Evolutionary conservation across 2,113 vertebrate genomes (phyloP), one percentile per base, ranked within the genome.

Genomic region (Ammodytes dubius): DNA sequence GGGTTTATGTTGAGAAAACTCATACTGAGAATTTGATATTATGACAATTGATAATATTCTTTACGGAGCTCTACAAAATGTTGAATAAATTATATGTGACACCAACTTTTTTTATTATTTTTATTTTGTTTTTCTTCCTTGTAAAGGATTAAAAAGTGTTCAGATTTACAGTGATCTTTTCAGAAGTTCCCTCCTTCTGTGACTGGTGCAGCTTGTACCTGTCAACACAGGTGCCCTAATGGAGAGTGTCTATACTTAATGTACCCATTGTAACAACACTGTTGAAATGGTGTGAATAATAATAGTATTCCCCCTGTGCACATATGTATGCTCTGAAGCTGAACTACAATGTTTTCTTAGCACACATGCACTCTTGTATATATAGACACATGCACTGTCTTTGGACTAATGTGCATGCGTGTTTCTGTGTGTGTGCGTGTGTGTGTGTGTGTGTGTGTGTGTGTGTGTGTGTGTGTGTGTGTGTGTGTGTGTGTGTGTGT

Each of bases 381-480:
- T 35, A 12, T 6, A 58, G 57, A 7, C 45, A 50, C 15, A 45
- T 2, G 27, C 14, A 27, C n/a, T 17, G 37, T 37, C 0, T 47
- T 42, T 74, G 19, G 27, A 70, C 46, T 65, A 42, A 37, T 58
- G 37, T 3, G 63, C 43, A 7, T 64, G 64, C 69, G 37, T 58
- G 40, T 43, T 9, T 39, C 11, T n/a, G 15, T 40, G 35, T 47
- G 43, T 46, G 35, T 39, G 56, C 14, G 42, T 58, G 37, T 3
- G 63, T 50, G 10, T 64, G 64, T 74, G 37, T 58, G 40, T 43
- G 14, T 39, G 15, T n/a, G 15, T 40, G 27, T 46, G 43, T 46
- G 35, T 39, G 56, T 37, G 42, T 64, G 42, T 50, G 27, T 13
- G 60, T 61, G 59, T 43, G 40, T 63, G 46, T 53, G 35, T 40